phyloP scores from a whole-genome alignment of 2,888 invertebrate genomes.

The Cheilosia vernalis region DNA sequence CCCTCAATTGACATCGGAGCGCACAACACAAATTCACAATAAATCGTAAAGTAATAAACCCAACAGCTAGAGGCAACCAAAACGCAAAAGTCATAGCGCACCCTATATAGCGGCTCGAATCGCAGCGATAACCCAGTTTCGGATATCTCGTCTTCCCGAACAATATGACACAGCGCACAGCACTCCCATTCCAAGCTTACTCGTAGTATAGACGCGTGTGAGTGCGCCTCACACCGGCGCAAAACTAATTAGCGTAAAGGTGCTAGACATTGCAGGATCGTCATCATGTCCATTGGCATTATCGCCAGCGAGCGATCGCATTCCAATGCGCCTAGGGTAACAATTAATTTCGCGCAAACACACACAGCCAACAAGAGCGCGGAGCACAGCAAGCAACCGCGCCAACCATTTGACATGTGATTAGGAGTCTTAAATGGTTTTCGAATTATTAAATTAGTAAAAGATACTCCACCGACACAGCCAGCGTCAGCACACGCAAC shows the following conservation, averaged over 20 bases:
- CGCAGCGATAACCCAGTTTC: constrained; percentile 61
- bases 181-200: not conserved
- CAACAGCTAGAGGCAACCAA: not conserved
- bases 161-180: constrained; percentile 12
- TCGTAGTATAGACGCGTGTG: not conserved
- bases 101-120: constrained; percentile 30
- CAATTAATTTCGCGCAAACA: constrained; percentile 52
- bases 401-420: constrained; percentile 79
- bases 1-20: constrained; percentile 9
- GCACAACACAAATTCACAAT: constrained; percentile 32
- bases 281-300: constrained; percentile 39
- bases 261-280: constrained; percentile 59
- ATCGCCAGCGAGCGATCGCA: constrained; percentile 56
- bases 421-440: constrained; percentile 83
- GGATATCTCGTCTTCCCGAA: constrained; percentile 8
- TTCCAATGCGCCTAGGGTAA: constrained; percentile 61
- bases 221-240: not conserved
- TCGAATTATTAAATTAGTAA: constrained; percentile 83
- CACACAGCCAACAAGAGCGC: not conserved
- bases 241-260: constrained; percentile 64
- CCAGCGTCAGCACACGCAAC: constrained; percentile 66
- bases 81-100: constrained; percentile 34
- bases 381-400: constrained; percentile 8
- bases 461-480: constrained; percentile 64
- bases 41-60: constrained; percentile 54